Base-by-base conservation (phyloP, 2,888 invertebrate species). In the Sarcophaga variegata region DNA sequence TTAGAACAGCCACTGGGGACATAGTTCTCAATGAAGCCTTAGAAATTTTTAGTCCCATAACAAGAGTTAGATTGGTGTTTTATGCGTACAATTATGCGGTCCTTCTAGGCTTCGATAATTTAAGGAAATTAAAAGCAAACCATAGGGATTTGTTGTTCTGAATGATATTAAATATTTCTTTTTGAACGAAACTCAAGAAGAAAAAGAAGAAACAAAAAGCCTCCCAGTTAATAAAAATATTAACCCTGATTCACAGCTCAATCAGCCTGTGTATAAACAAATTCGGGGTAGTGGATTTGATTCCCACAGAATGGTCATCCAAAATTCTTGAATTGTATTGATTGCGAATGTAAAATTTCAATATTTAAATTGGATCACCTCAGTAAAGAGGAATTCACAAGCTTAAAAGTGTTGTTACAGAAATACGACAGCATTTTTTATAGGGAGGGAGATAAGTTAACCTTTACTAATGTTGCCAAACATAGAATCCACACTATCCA, bases 61-160 rank as follows among this genome's bases (percentile, higher is more conserved):
- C 14, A 17, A 45, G n/a, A 3, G 11, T 64, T 64, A 27, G 25
- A 25, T 59, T 66, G 54, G 54, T 17, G 22, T 66, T 76, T 20
- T 76, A 27, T 37, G 11, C 54, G 3, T 62, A 25, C 25, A 25
- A 25, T 25, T 25, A 25, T 25, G 25, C 25, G 25, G 25, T 2
- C 25, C 25, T 25, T 25, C 25, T n/a, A 47, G 64, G 10, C 47
- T 75, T 47, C 49, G 75, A 49, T 63, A 64, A 14, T 64, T 64
- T 75, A 64, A n/a, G 22, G 17, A 64, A 75, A 75, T 45, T 75
- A 8, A 66, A 27, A 37, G 76, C 76, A 20, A 22, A 62, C 25
- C 25, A 25, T 1, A 25, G 25, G 25, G 25, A 25, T 25, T 25
- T 25, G 25, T 25, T 25, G 25, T 25, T 25, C 25, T 25, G 25